A percentile compares a stretch with the other conserved stretches of the same genome.
Evolutionary conservation across 2,888 invertebrate genomes (phyloP).

Genomic region (Belgica antarctica): DNA sequence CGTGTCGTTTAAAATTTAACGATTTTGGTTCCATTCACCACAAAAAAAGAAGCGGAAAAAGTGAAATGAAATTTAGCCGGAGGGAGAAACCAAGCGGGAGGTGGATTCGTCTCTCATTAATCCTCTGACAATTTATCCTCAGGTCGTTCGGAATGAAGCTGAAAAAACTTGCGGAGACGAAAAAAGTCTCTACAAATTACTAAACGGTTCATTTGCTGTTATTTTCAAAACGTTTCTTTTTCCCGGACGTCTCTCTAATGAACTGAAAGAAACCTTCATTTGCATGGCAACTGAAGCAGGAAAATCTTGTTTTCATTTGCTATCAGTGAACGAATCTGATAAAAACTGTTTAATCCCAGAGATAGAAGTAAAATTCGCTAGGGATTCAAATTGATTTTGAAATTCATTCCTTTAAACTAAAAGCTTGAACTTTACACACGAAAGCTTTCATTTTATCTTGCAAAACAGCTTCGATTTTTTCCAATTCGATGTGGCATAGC

Average conservation of each 20-base stretch:
- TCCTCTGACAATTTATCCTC: conserved; percentile 2
- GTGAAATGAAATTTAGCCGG: no score
- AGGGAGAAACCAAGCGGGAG: background rate
- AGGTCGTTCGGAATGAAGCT: background rate
- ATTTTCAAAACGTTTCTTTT: conserved; percentile 2
- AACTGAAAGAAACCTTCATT: background rate
- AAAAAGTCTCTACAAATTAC: background rate
- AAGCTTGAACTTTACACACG: no score
- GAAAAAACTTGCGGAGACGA: background rate
- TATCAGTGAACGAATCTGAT: background rate
- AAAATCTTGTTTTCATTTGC: background rate
- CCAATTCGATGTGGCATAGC: no score
- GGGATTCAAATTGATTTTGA: no score
- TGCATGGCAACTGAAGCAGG: background rate
- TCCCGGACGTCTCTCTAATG: background rate
- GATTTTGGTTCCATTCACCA: background rate
- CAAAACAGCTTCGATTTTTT: no score
- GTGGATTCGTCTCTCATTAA: conserved; percentile 3
- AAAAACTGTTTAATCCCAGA: background rate
- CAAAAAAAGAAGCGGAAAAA: no score
- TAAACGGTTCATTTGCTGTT: conserved; percentile 4
- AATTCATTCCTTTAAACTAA: no score
- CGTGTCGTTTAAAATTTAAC: background rate
- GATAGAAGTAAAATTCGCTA: no score
- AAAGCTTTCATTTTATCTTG: no score